Conservation (phyloP, 2,888 invertebrate species). For the Plebejus melissa region DNA sequence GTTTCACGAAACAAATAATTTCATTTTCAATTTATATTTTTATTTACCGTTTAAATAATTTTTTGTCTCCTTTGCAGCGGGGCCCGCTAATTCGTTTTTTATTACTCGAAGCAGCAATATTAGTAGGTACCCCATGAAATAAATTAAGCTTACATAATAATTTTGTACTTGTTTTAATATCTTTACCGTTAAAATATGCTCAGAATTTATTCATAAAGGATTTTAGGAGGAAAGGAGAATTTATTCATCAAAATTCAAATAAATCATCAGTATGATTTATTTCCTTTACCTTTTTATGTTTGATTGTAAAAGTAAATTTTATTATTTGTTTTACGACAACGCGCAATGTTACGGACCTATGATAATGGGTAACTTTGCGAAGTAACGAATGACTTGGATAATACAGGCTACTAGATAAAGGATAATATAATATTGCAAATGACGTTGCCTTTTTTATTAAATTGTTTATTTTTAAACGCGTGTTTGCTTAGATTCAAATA, state of each 20-base stretch:
- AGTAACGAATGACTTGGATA: too few relatives aligned
- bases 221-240: neutral
- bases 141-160: slow-evolving; percentile 39
- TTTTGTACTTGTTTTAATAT: slow-evolving; percentile 18
- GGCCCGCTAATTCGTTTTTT: slow-evolving; percentile 65
- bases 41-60: neutral
- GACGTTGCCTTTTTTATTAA: too few relatives aligned
- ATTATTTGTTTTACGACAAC: slow-evolving; percentile 1
- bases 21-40: slow-evolving; percentile 17
- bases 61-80: slow-evolving; percentile 28
- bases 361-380: neutral
- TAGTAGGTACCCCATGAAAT: slow-evolving; percentile 43
- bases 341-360: neutral
- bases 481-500: too few relatives aligned
- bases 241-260: neutral
- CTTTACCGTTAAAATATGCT: slow-evolving; percentile 16
- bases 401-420: too few relatives aligned
- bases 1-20: slow-evolving; percentile 3
- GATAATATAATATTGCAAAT: too few relatives aligned
- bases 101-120: slow-evolving; percentile 44
- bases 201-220: neutral
- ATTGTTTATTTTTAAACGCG: too few relatives aligned
- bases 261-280: neutral
- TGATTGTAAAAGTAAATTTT: slow-evolving; percentile 22
- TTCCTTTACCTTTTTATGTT: slow-evolving; percentile 1